Conservation (phyloP, 2,888 invertebrate species). For the Zygogramma bicolorata region DNA sequence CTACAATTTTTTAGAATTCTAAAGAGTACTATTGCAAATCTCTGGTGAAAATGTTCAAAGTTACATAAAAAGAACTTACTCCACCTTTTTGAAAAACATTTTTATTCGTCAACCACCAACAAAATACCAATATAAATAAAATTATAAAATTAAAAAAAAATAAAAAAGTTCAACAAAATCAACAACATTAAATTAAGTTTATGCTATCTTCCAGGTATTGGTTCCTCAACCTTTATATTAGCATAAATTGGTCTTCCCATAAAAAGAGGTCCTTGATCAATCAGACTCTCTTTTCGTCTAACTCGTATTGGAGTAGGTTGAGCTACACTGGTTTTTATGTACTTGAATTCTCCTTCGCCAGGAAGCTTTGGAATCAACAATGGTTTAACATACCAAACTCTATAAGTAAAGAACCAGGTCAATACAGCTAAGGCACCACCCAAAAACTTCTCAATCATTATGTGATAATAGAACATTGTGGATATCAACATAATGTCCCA, state of each 20-base stretch:
- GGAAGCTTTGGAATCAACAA: constrained; percentile 77
- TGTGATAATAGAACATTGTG: constrained; percentile 95
- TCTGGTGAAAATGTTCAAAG: not conserved
- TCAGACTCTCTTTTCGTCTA: constrained; percentile 67
- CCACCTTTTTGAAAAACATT: not conserved
- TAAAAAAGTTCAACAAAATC: not conserved
- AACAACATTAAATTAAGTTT: not conserved
- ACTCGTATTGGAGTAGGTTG: constrained; percentile 57
- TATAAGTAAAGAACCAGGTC: constrained; percentile 93
- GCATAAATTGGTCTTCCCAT: constrained; percentile 84
- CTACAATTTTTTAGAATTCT: no score
- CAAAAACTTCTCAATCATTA: constrained; percentile 94
- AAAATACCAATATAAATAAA: constrained; percentile 16
- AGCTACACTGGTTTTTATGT: constrained; percentile 69
- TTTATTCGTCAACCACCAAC: constrained; percentile 13
- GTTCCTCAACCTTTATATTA: constrained; percentile 54
- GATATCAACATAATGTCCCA: constrained; percentile 96
- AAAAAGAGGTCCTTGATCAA: constrained; percentile 70
- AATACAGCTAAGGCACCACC: constrained; percentile 88
- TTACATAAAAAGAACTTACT: not conserved
- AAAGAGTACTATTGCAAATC: no score
- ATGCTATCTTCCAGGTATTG: constrained; percentile 22
- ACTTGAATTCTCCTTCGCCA: constrained; percentile 84
- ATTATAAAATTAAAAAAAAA: constrained; percentile 3
- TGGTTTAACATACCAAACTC: constrained; percentile 79